Percentiles rank a stretch among this genome's conserved stretches.
Evolutionary conservation across 2,888 invertebrate genomes (phyloP).

Genomic region (Cremastinae sp.): DNA sequence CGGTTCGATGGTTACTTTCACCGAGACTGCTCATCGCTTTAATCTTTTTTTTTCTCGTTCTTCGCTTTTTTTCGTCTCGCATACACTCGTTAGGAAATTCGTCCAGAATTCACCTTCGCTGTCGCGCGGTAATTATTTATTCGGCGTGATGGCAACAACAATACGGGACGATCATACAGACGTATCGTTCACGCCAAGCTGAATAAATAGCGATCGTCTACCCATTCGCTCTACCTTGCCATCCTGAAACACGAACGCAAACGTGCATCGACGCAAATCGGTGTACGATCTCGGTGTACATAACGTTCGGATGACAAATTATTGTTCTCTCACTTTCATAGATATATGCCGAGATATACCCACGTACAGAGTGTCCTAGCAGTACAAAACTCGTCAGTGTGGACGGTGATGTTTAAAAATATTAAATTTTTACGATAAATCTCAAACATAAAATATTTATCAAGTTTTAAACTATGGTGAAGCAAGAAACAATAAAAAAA

Average conservation of each 20-base stretch:
- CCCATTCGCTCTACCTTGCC: conserved; percentile 47
- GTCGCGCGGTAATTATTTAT: conserved; percentile 59
- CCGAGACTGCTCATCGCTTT: conserved; percentile 38
- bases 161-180: conserved; percentile 46
- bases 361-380: conserved; percentile 8
- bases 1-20: conserved; percentile 18
- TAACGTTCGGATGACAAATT: conserved; percentile 56
- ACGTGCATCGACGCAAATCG: neutral
- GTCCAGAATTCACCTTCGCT: neutral
- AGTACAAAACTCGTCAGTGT: no score
- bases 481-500: no score
- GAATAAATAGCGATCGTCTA: conserved; percentile 59
- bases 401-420: no score
- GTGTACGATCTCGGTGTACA: neutral
- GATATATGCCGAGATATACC: neutral
- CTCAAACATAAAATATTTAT: no score
- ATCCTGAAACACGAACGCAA: conserved; percentile 9
- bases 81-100: conserved; percentile 42
- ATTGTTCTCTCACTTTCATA: conserved; percentile 44
- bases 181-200: conserved; percentile 41
- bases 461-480: no score
- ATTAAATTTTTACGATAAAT: no score
- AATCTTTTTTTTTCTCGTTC: conserved; percentile 20
- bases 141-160: conserved; percentile 54
- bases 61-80: conserved; percentile 6